phyloP scores from a whole-genome alignment of 2,797 vertebrate species.

The Mycteria americana region DNA sequence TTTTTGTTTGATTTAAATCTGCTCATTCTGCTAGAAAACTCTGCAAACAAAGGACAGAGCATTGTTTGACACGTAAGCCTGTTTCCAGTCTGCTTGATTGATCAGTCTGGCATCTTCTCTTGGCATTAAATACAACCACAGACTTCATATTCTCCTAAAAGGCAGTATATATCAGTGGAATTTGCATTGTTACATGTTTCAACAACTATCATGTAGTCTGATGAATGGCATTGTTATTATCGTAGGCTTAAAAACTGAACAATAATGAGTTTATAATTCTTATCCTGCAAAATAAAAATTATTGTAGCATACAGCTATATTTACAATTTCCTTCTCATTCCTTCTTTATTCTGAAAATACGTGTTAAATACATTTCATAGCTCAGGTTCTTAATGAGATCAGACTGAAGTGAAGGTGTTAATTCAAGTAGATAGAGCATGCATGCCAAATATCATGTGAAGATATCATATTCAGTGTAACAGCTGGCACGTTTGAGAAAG shows the following conservation, averaged over 20 bases:
- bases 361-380: not conserved
- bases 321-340: not conserved
- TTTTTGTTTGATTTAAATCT: conserved; percentile 49
- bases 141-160: not conserved
- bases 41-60: conserved; percentile 40
- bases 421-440: not conserved
- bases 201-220: not conserved
- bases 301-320: not conserved
- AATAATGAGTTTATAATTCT: not conserved
- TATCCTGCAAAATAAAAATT: not conserved
- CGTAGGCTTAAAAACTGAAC: not conserved
- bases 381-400: not conserved
- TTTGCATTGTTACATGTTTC: not conserved
- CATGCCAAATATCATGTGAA: not conserved
- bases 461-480: not conserved
- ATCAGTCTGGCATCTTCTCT: conserved; percentile 50
- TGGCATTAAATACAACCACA: not conserved
- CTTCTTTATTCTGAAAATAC: not conserved
- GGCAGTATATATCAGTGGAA: not conserved
- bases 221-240: not conserved
- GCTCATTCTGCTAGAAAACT: conserved; percentile 40
- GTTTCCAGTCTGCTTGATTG: conserved; percentile 54
- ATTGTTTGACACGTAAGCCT: not conserved
- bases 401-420: not conserved
- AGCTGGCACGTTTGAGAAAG: not conserved